Conservation (phyloP, 2,113 vertebrate species). For the Mesocricetus auratus region DNA sequence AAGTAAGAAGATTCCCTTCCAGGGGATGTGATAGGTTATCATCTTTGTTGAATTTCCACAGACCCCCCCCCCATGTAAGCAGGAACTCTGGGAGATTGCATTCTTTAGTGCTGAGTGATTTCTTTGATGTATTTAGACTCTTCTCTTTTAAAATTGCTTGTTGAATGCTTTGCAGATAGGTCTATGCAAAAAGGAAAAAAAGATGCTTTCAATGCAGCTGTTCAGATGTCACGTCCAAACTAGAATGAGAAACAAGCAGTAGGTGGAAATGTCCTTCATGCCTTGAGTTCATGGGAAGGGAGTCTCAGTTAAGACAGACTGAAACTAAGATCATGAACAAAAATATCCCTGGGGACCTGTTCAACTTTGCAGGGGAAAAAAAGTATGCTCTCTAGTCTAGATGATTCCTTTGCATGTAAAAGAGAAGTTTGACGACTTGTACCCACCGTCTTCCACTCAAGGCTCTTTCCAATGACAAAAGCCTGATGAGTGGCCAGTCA, state of each 20-base stretch:
- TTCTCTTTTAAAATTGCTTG: slow-evolving; percentile 41
- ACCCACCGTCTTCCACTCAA: neutral
- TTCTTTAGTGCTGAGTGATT: neutral
- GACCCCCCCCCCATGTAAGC: neutral
- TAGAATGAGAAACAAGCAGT: neutral
- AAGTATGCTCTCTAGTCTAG: neutral
- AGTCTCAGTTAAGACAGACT: slow-evolving; percentile 34
- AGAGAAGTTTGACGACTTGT: neutral
- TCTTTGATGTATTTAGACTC: slow-evolving; percentile 25
- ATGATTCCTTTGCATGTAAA: neutral
- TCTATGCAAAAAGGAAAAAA: neutral
- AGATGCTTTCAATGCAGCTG: neutral
- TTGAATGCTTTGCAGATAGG: neutral
- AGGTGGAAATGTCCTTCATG: slow-evolving; percentile 12
- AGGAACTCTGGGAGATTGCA: neutral
- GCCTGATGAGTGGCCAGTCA: neutral
- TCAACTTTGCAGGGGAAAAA: slow-evolving; percentile 26
- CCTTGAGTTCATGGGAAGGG: slow-evolving; percentile 38
- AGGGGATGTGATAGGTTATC: neutral
- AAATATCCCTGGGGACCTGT: neutral
- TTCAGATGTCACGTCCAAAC: neutral
- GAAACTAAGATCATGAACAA: slow-evolving; percentile 30
- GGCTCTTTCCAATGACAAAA: slow-evolving; percentile 20
- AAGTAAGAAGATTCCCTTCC: slow-evolving; percentile 15
- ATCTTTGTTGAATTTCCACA: slow-evolving; percentile 1